Evolutionary conservation across 2,888 invertebrate species (phyloP), one percentile per base, ranked within the genome.

Genomic region (Cenopis cana): DNA sequence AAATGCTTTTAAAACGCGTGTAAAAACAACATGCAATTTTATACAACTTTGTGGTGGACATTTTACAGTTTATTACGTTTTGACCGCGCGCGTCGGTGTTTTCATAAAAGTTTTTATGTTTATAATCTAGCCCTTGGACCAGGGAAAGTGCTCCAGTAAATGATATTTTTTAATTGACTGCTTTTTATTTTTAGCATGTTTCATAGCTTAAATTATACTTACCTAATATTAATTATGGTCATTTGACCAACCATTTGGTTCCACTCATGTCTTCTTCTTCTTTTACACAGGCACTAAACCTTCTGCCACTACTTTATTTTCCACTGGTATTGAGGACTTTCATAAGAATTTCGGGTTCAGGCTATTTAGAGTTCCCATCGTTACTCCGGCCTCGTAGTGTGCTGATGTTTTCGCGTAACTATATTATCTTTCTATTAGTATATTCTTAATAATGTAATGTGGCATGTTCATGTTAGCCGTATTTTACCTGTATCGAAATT

Each of bases 31-130:
- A 62, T 67, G 70, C 82, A 83, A 86, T 86, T 82, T 78, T 76
- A 78, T 81, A 74, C 78, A 80, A 84, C 81, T 82, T 83, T 81
- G 82, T 78, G 82, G 81, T 76, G 74, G 79, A 81, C 81, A 82
- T 84, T 88, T 86, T 81, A 82, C 84, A 87, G 84, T 88, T 88
- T 89, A 89, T 89, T 88, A 86, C 87, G 76, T 82, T 84, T 79
- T 82, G 82, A 79, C 80, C 82, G 78, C 76, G 78, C 76, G 77
- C 76, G 82, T 77, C 78, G 77, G 78, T 75, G 84, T 85, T 88
- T 88, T 87, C 86, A 89, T 90, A 88, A 89, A 90, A 89, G 78
- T 90, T 90, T 90, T 90, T 87, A 89, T 82, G 85, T 87, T 87
- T 87, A 89, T 82, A 81, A 79, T 84, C 77, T 73, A 78, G 77